These are phyloP conservation scores for Lucifuga dentata DNA, from an alignment of 2,113 vertebrate species.

Conservation along the genomic window DNA sequence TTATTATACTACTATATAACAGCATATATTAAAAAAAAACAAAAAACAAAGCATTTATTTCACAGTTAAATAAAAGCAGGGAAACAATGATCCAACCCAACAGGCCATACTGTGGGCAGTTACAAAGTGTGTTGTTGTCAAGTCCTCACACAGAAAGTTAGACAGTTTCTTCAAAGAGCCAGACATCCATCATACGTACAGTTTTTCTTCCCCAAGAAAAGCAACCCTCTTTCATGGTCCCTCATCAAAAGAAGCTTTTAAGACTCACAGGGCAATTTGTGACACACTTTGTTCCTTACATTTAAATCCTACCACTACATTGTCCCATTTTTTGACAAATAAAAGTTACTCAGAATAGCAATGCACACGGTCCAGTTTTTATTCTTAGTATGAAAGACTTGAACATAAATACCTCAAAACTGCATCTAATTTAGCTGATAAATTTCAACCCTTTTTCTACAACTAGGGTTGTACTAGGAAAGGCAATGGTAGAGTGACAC, in stretches of 20 bases:
- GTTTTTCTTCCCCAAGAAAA: slow-evolving; percentile 22
- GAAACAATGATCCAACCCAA: slow-evolving; percentile 60
- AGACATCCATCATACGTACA: background rate
- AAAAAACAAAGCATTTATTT: slow-evolving; percentile 52
- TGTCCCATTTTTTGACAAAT: background rate
- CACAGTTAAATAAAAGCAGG: slow-evolving; percentile 77
- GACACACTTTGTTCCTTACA: slow-evolving; percentile 16
- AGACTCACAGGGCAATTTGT: slow-evolving; percentile 66
- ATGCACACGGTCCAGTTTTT: background rate
- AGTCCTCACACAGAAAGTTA: slow-evolving; percentile 15
- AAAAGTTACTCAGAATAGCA: slow-evolving; percentile 16
- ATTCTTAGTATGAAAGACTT: background rate
- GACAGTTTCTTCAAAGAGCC: slow-evolving; percentile 4
- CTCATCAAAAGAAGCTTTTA: slow-evolving; percentile 37
- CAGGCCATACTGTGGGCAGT: slow-evolving; percentile 45
- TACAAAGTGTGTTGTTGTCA: slow-evolving; percentile 23
- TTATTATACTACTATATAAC: slow-evolving; percentile 70
- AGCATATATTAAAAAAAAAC: slow-evolving; percentile 73
- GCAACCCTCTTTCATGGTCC: slow-evolving; percentile 55
- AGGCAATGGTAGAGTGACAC: slow-evolving; percentile 40
- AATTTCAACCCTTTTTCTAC: background rate
- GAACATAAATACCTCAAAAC: background rate
- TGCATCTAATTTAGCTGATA: slow-evolving; percentile 11
- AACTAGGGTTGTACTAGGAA: slow-evolving; percentile 21
- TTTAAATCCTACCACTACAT: slow-evolving; percentile 5